Evolutionary conservation across 1,140 invertebrate genomes (phyloP).

Genomic region (Trachymyrmex cornetzi): DNA sequence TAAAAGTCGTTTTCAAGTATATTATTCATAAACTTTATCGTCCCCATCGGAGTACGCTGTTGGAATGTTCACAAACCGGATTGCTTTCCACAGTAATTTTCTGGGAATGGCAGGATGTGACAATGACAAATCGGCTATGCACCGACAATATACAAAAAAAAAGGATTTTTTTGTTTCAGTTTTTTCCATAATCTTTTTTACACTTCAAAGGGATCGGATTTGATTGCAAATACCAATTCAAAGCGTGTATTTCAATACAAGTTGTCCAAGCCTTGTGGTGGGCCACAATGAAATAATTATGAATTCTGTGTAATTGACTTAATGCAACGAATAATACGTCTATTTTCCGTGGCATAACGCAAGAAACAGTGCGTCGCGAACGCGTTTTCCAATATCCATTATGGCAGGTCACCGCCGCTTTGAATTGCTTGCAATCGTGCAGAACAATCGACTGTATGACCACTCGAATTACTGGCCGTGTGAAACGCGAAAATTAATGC

Average conservation of each 20-base stretch:
- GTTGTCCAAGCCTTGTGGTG: neutral
- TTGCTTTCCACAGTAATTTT: slow-evolving; percentile 50
- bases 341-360: slow-evolving; percentile 15
- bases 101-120: slow-evolving; percentile 26
- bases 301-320: neutral
- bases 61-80: slow-evolving; percentile 35
- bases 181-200: neutral
- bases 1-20: slow-evolving; percentile 63
- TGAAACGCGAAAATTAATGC: slow-evolving; percentile 32
- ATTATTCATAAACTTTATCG: slow-evolving; percentile 66
- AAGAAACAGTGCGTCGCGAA: slow-evolving; percentile 8
- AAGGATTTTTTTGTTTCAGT: slow-evolving; percentile 21
- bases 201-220: slow-evolving; percentile 15
- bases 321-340: neutral
- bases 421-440: slow-evolving; percentile 25
- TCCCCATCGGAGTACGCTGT: slow-evolving; percentile 11
- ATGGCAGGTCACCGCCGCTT: neutral
- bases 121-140: slow-evolving; percentile 43
- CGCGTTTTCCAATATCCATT: slow-evolving; percentile 53
- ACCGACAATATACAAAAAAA: neutral
- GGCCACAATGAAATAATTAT: neutral
- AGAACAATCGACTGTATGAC: slow-evolving; percentile 21
- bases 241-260: neutral
- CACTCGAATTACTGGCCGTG: slow-evolving; percentile 17
- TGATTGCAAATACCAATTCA: neutral